These are phyloP conservation scores for Oriolus oriolus DNA, from an alignment of 2,113 vertebrate species.

Conservation along the genomic window DNA sequence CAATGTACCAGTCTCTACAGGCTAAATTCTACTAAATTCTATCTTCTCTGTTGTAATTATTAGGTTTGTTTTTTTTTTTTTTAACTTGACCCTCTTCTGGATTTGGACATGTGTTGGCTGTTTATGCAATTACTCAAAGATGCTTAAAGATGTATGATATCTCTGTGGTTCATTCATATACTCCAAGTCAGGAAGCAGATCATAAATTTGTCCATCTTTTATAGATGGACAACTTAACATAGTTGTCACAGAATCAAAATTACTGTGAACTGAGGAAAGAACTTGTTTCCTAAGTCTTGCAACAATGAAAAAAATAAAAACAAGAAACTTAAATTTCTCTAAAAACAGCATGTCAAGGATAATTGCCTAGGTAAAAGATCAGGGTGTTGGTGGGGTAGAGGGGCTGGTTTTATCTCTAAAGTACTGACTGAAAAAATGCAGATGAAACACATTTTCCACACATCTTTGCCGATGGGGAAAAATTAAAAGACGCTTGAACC, in stretches of 20 bases:
- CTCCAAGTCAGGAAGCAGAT: background rate
- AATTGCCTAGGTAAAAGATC: background rate
- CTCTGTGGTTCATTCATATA: background rate
- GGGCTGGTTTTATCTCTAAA: background rate
- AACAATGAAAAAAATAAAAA: background rate
- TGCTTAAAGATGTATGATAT: background rate
- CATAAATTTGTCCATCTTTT: background rate
- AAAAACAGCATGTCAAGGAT: fast-evolving
- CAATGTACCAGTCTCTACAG: background rate
- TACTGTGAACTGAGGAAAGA: background rate
- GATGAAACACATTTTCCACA: background rate
- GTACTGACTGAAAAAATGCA: background rate
- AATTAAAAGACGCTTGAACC: background rate
- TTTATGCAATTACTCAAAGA: background rate
- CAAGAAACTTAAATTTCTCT: background rate
- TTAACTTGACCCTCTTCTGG: background rate
- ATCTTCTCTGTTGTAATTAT: background rate
- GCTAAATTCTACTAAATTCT: background rate
- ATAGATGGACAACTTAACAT: background rate
- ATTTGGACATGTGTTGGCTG: background rate
- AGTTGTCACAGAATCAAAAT: background rate
- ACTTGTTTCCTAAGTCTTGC: background rate
- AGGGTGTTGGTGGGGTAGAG: fast-evolving
- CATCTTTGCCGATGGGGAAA: background rate
- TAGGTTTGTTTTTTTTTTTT: background rate